These are phyloP conservation scores for Conops quadrifasciatus DNA, from an alignment of 2,888 invertebrate species.

Conservation along the genomic window DNA sequence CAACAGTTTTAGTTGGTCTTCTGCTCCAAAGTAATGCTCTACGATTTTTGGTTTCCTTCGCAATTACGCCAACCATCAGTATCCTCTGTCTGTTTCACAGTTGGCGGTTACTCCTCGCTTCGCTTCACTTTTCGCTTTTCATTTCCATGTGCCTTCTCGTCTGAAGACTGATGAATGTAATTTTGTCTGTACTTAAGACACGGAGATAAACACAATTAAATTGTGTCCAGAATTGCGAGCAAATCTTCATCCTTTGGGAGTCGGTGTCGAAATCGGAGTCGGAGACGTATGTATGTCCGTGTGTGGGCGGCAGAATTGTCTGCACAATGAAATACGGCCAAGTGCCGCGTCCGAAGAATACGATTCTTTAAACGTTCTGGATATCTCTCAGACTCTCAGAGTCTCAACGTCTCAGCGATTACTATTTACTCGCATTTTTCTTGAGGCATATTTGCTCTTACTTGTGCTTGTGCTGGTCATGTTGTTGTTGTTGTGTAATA, in stretches of 20 bases:
- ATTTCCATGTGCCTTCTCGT: not conserved
- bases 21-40: too few species aligned
- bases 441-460: too few species aligned
- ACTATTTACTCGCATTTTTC: too few species aligned
- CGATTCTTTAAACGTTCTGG: too few species aligned
- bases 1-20: conserved; percentile 26
- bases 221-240: not conserved
- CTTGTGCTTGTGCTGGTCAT: conserved; percentile 7
- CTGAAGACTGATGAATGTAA: conserved; percentile 11
- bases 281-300: not conserved
- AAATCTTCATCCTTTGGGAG: not conserved
- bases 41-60: too few species aligned
- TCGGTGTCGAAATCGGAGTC: conserved; percentile 3
- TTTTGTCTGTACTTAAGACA: conserved; percentile 28
- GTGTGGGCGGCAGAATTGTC: not conserved
- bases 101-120: too few species aligned
- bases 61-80: too few species aligned
- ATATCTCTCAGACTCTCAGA: too few species aligned
- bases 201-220: conserved; percentile 37
- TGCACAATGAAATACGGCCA: too few species aligned
- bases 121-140: not conserved
- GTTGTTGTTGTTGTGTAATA: conserved; percentile 2
- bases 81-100: too few species aligned
- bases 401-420: too few species aligned
- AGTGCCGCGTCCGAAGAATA: too few species aligned